Base-by-base conservation (phyloP, 2,113 vertebrate genomes). In the Spheniscus mendiculus region DNA sequence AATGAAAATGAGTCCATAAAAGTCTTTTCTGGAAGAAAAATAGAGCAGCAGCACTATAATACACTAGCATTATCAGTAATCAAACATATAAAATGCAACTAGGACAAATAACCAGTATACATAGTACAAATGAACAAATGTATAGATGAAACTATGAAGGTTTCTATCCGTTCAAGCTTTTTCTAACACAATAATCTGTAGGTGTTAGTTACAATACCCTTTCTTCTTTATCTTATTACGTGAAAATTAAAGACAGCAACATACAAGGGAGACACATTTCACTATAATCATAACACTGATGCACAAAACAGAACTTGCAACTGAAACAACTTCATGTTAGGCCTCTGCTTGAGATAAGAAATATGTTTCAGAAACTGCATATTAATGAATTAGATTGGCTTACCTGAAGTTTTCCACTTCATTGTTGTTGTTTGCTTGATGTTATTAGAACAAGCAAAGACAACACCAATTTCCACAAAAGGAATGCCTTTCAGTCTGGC, bases 301-400 rank as follows among this genome's bases (percentile, higher is more conserved):
- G 25, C 10, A 50, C 14, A 47, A 79, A 92, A 40, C 11, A 85
- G 47, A 87, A 81, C 17, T 86, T 40, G 29, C 18, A 76, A 78
- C 22, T 45, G 65, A 82, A 87, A 52, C 11, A 73, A 42, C 9
- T 42, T 38, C n/a, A 65, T 52, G 80, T 81, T 58, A 77, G 36
- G 32, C 32, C 11, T 92, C 40, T 83, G 38, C 20, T 59, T 63
- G 30, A 89, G 79, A 87, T 83, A 88, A 95, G n/a, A 90, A 87
- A 45, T n/a, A 18, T 25, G 12, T 67, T 74, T 91, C 69, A 74
- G 38, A 78, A 71, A 32, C 29, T 93, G 65, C 36, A 40, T 82
- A 44, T 45, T 96, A 95, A 76, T 92, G 8, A 90, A 65, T 45
- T 66, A 66, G 23, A 45, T 78, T 38, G 11, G 2, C 11, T 87